A percentile compares a stretch with the other conserved stretches of the same genome.
Conservation (phyloP, 2,797 vertebrate species). For the Odontamblyopus rebecca region DNA sequence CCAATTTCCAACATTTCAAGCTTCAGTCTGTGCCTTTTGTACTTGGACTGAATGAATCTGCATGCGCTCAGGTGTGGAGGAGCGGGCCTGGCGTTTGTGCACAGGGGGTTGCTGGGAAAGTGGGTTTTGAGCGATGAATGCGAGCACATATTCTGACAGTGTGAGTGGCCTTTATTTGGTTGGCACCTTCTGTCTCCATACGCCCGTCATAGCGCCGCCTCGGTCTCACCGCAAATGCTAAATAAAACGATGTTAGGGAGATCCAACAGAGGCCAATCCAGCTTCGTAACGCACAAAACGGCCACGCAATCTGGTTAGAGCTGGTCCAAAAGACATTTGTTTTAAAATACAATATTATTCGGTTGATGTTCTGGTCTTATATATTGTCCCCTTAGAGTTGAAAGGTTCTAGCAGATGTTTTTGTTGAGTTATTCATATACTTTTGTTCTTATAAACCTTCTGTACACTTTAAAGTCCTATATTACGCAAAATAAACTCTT, state of each 20-base stretch:
- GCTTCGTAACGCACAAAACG: no score
- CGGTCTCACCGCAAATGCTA: constrained; percentile 42
- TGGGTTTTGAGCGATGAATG: constrained; percentile 68
- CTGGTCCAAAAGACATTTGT: no score
- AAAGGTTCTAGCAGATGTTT: no score
- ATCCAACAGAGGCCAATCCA: not conserved
- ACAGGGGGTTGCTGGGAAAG: constrained; percentile 35
- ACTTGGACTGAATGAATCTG: constrained; percentile 58
- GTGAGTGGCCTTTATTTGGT: constrained; percentile 62
- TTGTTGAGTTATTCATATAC: no score
- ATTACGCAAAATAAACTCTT: no score
- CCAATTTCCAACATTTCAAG: constrained; percentile 28
- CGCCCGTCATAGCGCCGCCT: constrained; percentile 45
- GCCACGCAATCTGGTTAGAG: no score
- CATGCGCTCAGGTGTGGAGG: constrained; percentile 54
- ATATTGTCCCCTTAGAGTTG: no score
- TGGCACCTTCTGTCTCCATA: constrained; percentile 49
- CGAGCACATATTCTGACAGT: constrained; percentile 56
- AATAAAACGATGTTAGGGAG: not conserved
- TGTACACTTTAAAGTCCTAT: no score
- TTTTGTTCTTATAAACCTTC: no score
- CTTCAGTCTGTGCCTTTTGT: constrained; percentile 15
- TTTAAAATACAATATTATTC: no score
- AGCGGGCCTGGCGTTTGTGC: constrained; percentile 37
- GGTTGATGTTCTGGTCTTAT: no score